Percentiles rank a stretch among this genome's conserved stretches.
These are phyloP conservation scores for Echiichthys vipera DNA, from an alignment of 2,797 vertebrate species.

Conservation along the genomic window DNA sequence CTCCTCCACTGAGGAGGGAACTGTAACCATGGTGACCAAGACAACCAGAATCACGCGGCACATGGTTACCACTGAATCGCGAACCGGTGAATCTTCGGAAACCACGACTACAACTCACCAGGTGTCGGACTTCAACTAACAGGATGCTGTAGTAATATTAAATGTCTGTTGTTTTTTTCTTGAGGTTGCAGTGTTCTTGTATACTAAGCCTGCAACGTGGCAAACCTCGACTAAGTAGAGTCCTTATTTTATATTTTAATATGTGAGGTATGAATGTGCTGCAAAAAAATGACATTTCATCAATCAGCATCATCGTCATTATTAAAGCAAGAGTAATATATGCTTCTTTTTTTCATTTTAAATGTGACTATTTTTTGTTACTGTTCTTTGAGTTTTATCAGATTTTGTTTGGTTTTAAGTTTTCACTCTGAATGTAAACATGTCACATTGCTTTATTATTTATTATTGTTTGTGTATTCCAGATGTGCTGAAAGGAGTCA, in stretches of 20 bases:
- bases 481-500: constrained; percentile 42
- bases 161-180: constrained; percentile 43
- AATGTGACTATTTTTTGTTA: constrained; percentile 66
- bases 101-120: constrained; percentile 36
- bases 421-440: constrained; percentile 65
- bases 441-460: constrained; percentile 55
- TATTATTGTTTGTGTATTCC: constrained; percentile 66
- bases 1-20: constrained; percentile 66
- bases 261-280: constrained; percentile 59
- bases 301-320: constrained; percentile 47
- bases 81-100: constrained; percentile 67
- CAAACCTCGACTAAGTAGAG: constrained; percentile 36
- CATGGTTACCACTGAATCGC: constrained; percentile 73
- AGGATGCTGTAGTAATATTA: constrained; percentile 55
- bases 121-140: constrained; percentile 56
- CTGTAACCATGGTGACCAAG: constrained; percentile 74
- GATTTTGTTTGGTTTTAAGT: constrained; percentile 66
- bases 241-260: constrained; percentile 59
- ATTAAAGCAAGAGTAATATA: constrained; percentile 70
- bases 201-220: constrained; percentile 44
- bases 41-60: constrained; percentile 78
- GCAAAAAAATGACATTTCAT: constrained; percentile 42
- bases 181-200: constrained; percentile 68
- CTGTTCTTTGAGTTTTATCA: constrained; percentile 54
- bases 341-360: constrained; percentile 60